Evolutionary conservation across 2,797 vertebrate genomes (phyloP).

Genomic region (Amphiprion clarkii): DNA sequence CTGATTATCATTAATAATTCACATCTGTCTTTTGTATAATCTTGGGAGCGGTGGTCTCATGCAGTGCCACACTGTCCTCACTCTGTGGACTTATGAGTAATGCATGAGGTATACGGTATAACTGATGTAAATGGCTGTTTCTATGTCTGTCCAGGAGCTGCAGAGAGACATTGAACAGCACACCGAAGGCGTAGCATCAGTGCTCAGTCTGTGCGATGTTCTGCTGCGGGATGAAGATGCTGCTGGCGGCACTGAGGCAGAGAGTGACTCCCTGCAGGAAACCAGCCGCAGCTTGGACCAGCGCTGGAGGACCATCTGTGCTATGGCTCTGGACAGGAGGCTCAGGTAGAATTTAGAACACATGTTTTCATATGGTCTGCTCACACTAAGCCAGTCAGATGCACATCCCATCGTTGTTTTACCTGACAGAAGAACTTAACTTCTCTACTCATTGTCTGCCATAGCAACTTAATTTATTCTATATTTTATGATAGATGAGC

Average conservation of each 20-base stretch:
- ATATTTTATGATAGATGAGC: neutral
- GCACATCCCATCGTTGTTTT: no score
- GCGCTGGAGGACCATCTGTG: slow-evolving; percentile 95
- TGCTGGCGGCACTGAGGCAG: slow-evolving; percentile 76
- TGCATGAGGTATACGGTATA: slow-evolving; percentile 5
- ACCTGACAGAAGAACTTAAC: neutral
- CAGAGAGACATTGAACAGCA: slow-evolving; percentile 96
- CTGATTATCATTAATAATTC: slow-evolving; percentile 66
- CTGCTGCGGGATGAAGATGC: slow-evolving; percentile 91
- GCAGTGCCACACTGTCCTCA: slow-evolving; percentile 8
- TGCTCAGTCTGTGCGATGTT: slow-evolving; percentile 92
- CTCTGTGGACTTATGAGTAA: slow-evolving; percentile 22
- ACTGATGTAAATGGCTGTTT: slow-evolving; percentile 11
- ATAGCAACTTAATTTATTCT: neutral
- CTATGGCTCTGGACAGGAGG: slow-evolving; percentile 93
- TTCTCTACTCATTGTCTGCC: neutral
- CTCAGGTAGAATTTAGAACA: slow-evolving; percentile 84
- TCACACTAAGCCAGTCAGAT: neutral
- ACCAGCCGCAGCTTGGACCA: slow-evolving; percentile 93
- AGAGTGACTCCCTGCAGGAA: slow-evolving; percentile 93
- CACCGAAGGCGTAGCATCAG: slow-evolving; percentile 89
- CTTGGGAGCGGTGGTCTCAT: slow-evolving; percentile 53
- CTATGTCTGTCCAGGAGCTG: slow-evolving; percentile 86
- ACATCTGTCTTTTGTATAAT: slow-evolving; percentile 61
- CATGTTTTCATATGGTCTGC: neutral